Conservation (phyloP, 1,140 invertebrate species). For the Acromyrmex heyeri region DNA sequence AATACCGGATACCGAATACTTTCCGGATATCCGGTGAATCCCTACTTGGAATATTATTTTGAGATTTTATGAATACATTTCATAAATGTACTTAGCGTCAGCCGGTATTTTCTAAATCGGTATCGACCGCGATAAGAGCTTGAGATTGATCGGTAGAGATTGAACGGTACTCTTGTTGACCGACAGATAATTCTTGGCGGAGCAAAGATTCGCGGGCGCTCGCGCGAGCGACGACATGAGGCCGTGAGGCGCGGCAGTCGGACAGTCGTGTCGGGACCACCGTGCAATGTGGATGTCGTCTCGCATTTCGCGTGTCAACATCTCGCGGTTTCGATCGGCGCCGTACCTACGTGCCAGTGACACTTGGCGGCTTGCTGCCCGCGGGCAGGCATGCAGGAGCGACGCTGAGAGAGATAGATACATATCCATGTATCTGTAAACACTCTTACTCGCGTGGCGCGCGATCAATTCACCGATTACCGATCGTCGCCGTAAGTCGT, state of each 20-base stretch:
- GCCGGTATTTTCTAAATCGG: no score
- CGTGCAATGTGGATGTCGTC: slow-evolving; percentile 50
- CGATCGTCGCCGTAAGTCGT: background rate
- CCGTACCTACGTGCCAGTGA: slow-evolving; percentile 50
- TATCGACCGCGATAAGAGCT: background rate
- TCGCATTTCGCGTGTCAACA: slow-evolving; percentile 33
- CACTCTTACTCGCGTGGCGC: no score
- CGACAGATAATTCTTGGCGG: slow-evolving; percentile 28
- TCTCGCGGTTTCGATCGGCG: slow-evolving; percentile 50
- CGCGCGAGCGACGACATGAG: background rate
- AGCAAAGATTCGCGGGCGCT: background rate
- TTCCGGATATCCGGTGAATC: no score
- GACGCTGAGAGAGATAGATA: slow-evolving; percentile 8
- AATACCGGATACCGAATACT: no score
- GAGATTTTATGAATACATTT: no score
- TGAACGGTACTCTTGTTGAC: background rate
- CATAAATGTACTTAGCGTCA: no score
- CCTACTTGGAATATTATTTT: no score
- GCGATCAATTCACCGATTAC: no score
- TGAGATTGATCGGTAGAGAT: background rate
- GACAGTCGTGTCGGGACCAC: slow-evolving; percentile 73
- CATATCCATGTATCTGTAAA: background rate
- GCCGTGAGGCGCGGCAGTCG: slow-evolving; percentile 14
- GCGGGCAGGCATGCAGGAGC: background rate
- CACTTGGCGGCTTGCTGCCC: slow-evolving; percentile 28